phyloP scores from a whole-genome alignment of 2,113 vertebrate genomes.

The Gallinago media region DNA sequence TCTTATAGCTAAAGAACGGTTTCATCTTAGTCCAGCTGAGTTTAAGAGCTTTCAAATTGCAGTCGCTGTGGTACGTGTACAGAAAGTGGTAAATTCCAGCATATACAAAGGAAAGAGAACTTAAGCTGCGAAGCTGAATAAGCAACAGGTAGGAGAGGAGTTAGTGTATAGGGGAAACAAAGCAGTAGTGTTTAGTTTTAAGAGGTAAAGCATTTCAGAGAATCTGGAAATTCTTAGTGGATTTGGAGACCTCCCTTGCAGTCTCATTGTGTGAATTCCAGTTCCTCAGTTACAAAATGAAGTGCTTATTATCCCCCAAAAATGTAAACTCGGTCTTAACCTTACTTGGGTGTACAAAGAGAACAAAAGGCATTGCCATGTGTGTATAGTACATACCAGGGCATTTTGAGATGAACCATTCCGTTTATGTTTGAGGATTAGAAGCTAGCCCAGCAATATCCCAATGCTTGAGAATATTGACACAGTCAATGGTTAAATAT shows the following conservation, averaged over 20 bases:
- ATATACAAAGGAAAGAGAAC: not conserved
- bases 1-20: not conserved
- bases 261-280: not conserved
- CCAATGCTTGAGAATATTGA: not conserved
- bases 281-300: not conserved
- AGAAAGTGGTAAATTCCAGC: not conserved
- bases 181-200: not conserved
- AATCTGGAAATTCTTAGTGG: not conserved
- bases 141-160: not conserved
- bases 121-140: not conserved
- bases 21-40: not conserved
- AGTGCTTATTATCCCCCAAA: not conserved
- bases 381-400: not conserved
- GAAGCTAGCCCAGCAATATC: not conserved
- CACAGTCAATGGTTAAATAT: not conserved
- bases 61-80: rapidly evolving
- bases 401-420: not conserved
- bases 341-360: not conserved
- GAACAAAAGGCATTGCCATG: not conserved
- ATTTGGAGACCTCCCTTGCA: not conserved
- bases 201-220: not conserved
- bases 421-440: not conserved
- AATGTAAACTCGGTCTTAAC: not conserved
- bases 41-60: not conserved
- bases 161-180: rapidly evolving